Conservation (phyloP, 1,140 invertebrate genomes). For the Micrasema longulum region DNA sequence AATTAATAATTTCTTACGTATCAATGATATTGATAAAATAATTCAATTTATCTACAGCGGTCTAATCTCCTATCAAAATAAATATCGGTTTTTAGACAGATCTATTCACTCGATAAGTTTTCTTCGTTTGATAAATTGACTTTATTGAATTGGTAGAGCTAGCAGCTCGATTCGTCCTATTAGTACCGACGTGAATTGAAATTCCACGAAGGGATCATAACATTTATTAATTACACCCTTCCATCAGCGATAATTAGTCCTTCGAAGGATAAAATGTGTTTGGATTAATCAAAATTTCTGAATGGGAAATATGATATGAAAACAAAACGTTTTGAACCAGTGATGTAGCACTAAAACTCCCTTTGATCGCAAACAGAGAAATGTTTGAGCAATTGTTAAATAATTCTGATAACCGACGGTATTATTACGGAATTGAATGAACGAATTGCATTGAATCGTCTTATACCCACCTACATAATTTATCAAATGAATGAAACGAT, state of each 20-base stretch:
- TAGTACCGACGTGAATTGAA: neutral
- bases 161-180: conserved; percentile 1
- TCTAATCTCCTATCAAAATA: no score
- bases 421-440: neutral
- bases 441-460: conserved; percentile 5
- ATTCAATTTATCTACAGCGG: no score
- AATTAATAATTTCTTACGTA: no score
- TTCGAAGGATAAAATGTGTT: neutral
- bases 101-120: neutral
- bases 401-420: conserved; percentile 11
- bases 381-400: neutral
- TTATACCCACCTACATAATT: neutral
- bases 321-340: neutral
- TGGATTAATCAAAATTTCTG: neutral
- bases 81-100: no score
- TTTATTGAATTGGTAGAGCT: neutral
- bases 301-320: neutral
- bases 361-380: neutral
- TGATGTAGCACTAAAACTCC: conserved; percentile 10
- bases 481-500: neutral
- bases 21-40: no score
- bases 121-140: conserved; percentile 6
- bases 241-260: neutral
- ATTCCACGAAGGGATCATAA: neutral
- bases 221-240: neutral